A percentile compares a stretch with the other conserved stretches of the same genome.
These are phyloP conservation scores for Champsocephalus esox DNA, from an alignment of 2,797 vertebrate genomes.

Conservation along the genomic window DNA sequence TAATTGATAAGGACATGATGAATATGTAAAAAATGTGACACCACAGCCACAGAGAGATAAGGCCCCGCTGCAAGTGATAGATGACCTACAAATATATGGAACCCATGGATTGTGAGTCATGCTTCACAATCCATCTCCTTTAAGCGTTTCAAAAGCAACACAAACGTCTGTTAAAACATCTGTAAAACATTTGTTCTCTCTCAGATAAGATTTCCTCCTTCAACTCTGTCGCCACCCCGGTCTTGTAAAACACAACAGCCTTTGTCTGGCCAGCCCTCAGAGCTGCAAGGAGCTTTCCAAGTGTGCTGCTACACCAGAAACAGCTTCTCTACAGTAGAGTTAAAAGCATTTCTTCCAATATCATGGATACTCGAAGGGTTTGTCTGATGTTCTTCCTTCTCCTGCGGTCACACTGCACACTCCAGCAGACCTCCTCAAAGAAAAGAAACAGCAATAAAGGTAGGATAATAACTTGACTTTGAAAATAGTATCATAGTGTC, in stretches of 20 bases:
- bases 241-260: conserved; percentile 42
- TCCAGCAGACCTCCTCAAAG: conserved; percentile 77
- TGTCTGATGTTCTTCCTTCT: conserved; percentile 85
- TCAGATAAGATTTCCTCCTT: conserved; percentile 61
- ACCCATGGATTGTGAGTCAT: conserved; percentile 13
- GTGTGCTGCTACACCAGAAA: conserved; percentile 16
- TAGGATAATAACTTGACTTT: conserved; percentile 63
- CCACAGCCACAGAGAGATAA: background rate
- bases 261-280: conserved; percentile 36
- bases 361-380: conserved; percentile 83
- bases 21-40: background rate
- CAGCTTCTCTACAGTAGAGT: conserved; percentile 28
- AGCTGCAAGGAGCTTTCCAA: conserved; percentile 28
- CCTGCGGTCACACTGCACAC: conserved; percentile 74
- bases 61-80: background rate
- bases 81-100: conserved; percentile 45
- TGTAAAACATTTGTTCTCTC: conserved; percentile 75
- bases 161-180: conserved; percentile 68
- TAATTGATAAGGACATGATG: background rate
- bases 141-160: conserved; percentile 36
- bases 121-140: conserved; percentile 24
- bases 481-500: background rate
- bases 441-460: conserved; percentile 87
- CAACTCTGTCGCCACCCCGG: conserved; percentile 10
- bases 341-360: background rate